phyloP scores from a whole-genome alignment of 2,888 invertebrate genomes.

The Limnephilus marmoratus region DNA sequence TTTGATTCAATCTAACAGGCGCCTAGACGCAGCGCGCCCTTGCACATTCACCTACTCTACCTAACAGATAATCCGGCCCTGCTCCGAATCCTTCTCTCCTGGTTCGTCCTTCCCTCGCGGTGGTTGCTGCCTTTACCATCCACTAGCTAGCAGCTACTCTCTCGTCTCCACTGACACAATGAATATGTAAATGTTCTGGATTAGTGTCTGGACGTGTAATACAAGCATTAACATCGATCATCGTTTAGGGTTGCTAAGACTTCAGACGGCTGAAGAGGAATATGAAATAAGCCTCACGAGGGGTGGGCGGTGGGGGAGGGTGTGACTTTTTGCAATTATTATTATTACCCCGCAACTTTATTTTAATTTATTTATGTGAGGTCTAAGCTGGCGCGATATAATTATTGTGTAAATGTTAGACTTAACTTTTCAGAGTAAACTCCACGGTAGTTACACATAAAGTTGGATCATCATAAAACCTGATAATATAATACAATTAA shows the following conservation, averaged over 20 bases:
- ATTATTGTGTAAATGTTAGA: neutral
- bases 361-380: neutral
- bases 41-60: neutral
- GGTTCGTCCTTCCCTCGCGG: conserved; percentile 32
- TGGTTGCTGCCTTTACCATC: neutral
- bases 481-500: neutral
- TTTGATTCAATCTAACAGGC: neutral
- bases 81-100: conserved; percentile 21
- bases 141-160: conserved; percentile 32
- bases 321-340: neutral
- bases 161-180: conserved; percentile 63
- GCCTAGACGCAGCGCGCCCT: neutral
- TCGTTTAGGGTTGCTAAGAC: conserved; percentile 62
- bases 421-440: neutral
- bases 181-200: conserved; percentile 66
- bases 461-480: neutral
- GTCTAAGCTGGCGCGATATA: neutral
- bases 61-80: neutral
- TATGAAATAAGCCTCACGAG: conserved; percentile 38
- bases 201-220: conserved; percentile 66
- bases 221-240: conserved; percentile 66
- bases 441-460: neutral
- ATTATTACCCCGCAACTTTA: neutral
- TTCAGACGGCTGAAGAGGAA: conserved; percentile 46
- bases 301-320: conserved; percentile 18